phyloP scores from a whole-genome alignment of 2,113 vertebrate genomes.

The Chionis minor region DNA sequence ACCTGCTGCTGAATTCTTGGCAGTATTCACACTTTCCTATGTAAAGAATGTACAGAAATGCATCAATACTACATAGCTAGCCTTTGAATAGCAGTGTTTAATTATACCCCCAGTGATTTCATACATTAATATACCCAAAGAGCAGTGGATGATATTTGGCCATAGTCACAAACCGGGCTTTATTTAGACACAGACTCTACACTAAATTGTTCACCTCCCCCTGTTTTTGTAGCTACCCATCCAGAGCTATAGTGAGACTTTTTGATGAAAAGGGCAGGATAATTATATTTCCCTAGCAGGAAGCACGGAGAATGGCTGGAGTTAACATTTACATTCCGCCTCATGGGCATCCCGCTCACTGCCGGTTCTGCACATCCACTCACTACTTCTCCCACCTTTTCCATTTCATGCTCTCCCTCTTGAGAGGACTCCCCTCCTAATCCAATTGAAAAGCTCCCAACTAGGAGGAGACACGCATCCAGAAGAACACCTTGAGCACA shows the following conservation, averaged over 20 bases:
- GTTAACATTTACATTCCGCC: slow-evolving; percentile 20
- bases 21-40: background rate
- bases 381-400: background rate
- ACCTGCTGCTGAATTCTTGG: background rate
- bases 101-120: slow-evolving; percentile 1
- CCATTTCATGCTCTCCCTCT: background rate
- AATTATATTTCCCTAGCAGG: slow-evolving; percentile 3
- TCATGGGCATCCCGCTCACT: background rate
- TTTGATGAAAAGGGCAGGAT: slow-evolving; percentile 2
- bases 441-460: background rate
- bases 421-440: background rate
- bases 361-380: background rate
- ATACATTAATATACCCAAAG: background rate
- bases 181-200: background rate
- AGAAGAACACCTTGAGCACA: background rate
- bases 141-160: background rate
- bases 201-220: background rate
- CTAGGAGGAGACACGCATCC: background rate
- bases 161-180: background rate
- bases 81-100: slow-evolving; percentile 1
- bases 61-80: slow-evolving; percentile 6
- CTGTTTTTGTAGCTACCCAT: slow-evolving; percentile 1
- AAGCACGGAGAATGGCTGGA: background rate
- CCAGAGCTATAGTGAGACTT: background rate
- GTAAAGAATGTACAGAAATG: background rate